These are phyloP conservation scores for Oscheius myriophilus DNA, from an alignment of 2,888 invertebrate genomes.

Conservation along the genomic window DNA sequence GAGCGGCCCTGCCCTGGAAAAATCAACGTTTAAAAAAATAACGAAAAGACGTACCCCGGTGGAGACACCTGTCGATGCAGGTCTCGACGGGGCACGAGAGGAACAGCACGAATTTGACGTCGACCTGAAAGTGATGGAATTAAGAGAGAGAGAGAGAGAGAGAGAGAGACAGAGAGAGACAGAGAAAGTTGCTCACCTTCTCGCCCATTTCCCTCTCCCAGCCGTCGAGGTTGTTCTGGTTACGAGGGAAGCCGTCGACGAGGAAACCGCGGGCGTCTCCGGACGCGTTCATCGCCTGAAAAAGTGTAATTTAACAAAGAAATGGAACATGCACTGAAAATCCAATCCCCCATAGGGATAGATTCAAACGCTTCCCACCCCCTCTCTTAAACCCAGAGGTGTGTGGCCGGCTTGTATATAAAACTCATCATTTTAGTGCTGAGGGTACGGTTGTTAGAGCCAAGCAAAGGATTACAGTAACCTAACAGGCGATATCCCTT, in stretches of 20 bases:
- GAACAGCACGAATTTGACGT: constrained; percentile 86
- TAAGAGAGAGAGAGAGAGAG: not conserved
- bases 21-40: not conserved
- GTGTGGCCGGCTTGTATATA: too few species aligned
- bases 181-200: constrained; percentile 74
- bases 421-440: too few species aligned
- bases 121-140: constrained; percentile 65
- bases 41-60: constrained; percentile 76
- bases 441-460: too few species aligned
- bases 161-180: not conserved
- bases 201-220: constrained; percentile 86
- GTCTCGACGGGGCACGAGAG: constrained; percentile 86
- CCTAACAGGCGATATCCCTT: too few species aligned
- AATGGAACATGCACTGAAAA: too few species aligned
- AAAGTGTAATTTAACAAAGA: not conserved
- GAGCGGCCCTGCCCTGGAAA: constrained; percentile 72
- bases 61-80: constrained; percentile 86
- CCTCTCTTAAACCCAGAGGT: too few species aligned
- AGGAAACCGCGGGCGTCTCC: constrained; percentile 77
- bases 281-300: constrained; percentile 67
- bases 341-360: too few species aligned
- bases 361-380: too few species aligned
- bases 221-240: constrained; percentile 93
- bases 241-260: constrained; percentile 97
- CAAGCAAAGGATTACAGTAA: too few species aligned